Evolutionary conservation across 1,140 invertebrate species (phyloP), one percentile per base, ranked within the genome.

Genomic region (Archivesica marissinica): DNA sequence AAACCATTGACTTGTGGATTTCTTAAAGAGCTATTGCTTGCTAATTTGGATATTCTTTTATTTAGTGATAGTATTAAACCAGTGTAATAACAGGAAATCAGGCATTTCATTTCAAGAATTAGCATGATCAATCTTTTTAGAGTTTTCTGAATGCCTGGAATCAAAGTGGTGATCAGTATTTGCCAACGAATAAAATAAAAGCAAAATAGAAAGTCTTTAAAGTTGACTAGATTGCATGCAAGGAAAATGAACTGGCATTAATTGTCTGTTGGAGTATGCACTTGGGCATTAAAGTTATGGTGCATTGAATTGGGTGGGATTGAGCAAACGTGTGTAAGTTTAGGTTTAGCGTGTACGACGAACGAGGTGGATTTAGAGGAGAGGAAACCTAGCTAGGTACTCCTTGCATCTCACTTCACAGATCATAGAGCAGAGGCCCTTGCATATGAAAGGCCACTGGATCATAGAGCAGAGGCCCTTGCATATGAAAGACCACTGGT

Each of bases 1-100:
- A 50, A 75, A 35, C 54, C 6, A 38, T 56, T 20, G 59, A 76
- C 54, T 44, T 54, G 50, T 76, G 74, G 50, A 76, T 76, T 76
- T 52, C 52, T 76, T 56, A 35, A 56, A 56, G 74, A 59, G 54
- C 28, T n/a, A 56, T 39, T 59, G 23, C 52, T 41, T 38, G 50
- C 74, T 6, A 23, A 76, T 39, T 1, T 28, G 9, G 47, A 33
- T 56, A n/a, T 56, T 52, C 33, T 56, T 76, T 56, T 39, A 56
- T 56, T 52, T 20, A 23, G 13, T 17, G 38, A 76, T 59, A 56
- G 20, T 35, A 47, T 20, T 47, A 59, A 56, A 56, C 28, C 30
- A 76, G 33, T 39, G 20, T 54, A 59, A 59, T 52, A 56, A 59
- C 25, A 76, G 30, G 47, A 52, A 35, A 56, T 39, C 74, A 56